Conservation (phyloP, 2,797 vertebrate species). For the Xiphophorus birchmanni region DNA sequence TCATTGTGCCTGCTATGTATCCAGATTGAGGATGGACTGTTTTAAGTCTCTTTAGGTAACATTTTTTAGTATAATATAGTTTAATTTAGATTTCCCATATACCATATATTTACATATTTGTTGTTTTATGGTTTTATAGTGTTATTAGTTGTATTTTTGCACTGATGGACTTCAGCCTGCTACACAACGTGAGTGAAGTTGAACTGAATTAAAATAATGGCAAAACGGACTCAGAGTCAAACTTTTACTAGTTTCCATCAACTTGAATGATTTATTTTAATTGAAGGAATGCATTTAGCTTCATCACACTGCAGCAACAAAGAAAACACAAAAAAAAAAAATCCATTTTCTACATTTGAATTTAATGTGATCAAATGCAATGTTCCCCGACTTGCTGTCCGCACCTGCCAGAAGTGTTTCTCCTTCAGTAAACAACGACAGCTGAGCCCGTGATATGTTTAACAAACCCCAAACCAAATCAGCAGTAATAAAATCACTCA, state of each 20-base stretch:
- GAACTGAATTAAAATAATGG: not conserved
- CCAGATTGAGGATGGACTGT: not conserved
- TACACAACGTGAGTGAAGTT: not conserved
- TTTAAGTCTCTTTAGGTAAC: not conserved
- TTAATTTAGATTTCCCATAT: not conserved
- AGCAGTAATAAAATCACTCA: constrained; percentile 86
- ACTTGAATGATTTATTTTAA: not conserved
- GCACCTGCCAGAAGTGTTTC: constrained; percentile 57
- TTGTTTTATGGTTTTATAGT: not conserved
- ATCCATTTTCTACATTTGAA: constrained; percentile 3
- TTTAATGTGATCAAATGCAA: constrained; percentile 14
- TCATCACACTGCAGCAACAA: not conserved
- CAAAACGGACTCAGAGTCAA: not conserved
- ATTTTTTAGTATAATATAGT: not conserved
- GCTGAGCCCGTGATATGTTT: constrained; percentile 74
- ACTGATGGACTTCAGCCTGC: not conserved
- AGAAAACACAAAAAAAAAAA: not conserved
- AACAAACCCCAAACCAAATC: constrained; percentile 85
- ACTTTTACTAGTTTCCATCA: not conserved
- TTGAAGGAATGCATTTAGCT: not conserved
- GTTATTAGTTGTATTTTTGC: not conserved
- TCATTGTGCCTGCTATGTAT: not conserved
- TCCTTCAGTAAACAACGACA: constrained; percentile 71
- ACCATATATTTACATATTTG: not conserved
- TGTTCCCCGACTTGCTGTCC: constrained; percentile 49